Base-by-base conservation (phyloP, 2,888 invertebrate species). In the Phengaris arion region DNA sequence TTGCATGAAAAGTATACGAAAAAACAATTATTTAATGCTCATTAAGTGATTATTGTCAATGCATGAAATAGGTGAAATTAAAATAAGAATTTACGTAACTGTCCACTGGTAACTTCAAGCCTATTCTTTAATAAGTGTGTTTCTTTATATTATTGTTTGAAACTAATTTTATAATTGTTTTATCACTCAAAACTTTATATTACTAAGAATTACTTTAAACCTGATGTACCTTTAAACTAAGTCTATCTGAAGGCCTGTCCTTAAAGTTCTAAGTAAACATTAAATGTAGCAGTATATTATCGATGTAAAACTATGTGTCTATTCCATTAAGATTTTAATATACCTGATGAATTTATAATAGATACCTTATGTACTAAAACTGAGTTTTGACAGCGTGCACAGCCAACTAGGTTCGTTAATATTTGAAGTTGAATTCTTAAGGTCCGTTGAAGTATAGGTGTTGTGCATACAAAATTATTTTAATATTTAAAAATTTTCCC, bases 401-500 rank as follows among this genome's bases (percentile, higher is more conserved):
- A 54, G 13, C 72, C 52, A 52, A 52, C 52, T 3, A 13, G 9
- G 15, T 15, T 35, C 6, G 13, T 72, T 13, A 35, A 54, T 72
- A 52, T 72, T 72, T 72, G 54, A 54, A 54, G 35, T 35, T 35
- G 35, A 72, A 54, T 54, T 72, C 13, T 74, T 46, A 13, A 54
- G 70, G 54, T 59, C 22, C 51, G 35, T 13, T 46, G 51, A 59
- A 72, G 46, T 57, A 52, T 59, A 15, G 15, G 13, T 10, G 68
- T 74, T 72, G 64, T 76, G 74, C 74, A 76, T 74, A 72, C 68
- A 76, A 76, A 76, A 74, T 70, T 70, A 74, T 72, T 69, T 74
- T 52, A 76, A 76, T 73, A 74, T 54, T 74, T 73, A 72, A 46
- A 68, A 22, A 55, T 68, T 68, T 68, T 51, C 74, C 54, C 54